Base-by-base conservation (phyloP, 2,888 invertebrate species). In the Priocnemis perturbator region DNA sequence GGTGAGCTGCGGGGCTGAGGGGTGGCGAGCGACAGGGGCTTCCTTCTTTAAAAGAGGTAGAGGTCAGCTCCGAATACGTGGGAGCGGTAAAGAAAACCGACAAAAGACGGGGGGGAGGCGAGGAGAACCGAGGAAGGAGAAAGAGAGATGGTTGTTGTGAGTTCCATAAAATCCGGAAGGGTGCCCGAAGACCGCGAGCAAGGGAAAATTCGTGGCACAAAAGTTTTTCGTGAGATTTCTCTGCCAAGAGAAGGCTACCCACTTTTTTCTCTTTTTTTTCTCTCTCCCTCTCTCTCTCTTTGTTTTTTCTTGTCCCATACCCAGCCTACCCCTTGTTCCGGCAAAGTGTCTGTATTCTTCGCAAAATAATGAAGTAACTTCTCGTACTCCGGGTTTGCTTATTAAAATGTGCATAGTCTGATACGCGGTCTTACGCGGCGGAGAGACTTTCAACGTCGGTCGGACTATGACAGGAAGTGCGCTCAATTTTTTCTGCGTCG, bases 81-180 rank as follows among this genome's bases (percentile, higher is more conserved):
- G 50, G 56, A 57, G 19, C 5, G 5, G 0, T 19, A 61, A 48
- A 71, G 55, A 45, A 62, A 61, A 69, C 17, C 30, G 5, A 55
- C 9, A n/a, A 55, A 23, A 7, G 26, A 9, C 14, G n/a, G 17
- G 50, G n/a, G 4, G 57, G 26, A 57, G 58, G 58, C n/a, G 58
- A n/a, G 4, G 20, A 5, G 19, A 45, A 19, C 58, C 17, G 3
- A 23, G 7, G 58, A 17, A 55, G 44, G 52, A 26, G 44, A 58
- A 63, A 67, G 66, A 67, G 50, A 72, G 80, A 80, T 82, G 85
- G 81, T 86, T 85, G 86, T 85, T 84, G 86, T 83, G 79, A 81
- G 74, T 84, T 79, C 74, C 69, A 78, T 75, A 75, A 78, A 83
- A 83, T 81, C 71, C 76, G 67, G 66, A 65, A 75, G 70, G 61